A percentile compares a stretch with the other conserved stretches of the same genome.
Evolutionary conservation across 2,113 vertebrate genomes (phyloP).

Genomic region (Cyanoderma ruficeps): DNA sequence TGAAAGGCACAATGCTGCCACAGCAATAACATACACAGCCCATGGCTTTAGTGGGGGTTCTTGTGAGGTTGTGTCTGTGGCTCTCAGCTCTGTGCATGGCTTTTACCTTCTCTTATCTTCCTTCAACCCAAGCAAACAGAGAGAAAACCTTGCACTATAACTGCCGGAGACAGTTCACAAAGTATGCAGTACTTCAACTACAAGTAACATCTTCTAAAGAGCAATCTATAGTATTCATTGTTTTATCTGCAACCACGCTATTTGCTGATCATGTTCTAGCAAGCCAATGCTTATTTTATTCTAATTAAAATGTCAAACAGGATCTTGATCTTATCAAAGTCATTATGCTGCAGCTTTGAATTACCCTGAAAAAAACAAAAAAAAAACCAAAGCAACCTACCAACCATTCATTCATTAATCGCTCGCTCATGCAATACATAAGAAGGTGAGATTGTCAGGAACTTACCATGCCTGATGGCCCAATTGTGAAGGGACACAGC

Average conservation of each 20-base stretch:
- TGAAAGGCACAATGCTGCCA: background rate
- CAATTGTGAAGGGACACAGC: background rate
- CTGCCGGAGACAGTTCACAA: background rate
- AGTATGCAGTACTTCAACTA: background rate
- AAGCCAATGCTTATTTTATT: constrained; percentile 4
- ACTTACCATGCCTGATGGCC: constrained; percentile 9
- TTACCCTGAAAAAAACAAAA: background rate
- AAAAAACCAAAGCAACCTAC: background rate
- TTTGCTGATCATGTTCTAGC: background rate
- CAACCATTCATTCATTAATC: constrained; percentile 8
- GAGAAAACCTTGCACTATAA: background rate
- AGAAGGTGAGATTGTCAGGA: background rate
- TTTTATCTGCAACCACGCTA: background rate
- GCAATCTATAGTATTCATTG: background rate
- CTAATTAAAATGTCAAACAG: constrained; percentile 22
- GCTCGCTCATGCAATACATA: background rate
- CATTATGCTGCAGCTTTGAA: constrained; percentile 33
- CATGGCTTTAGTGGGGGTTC: background rate
- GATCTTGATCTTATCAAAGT: constrained; percentile 32
- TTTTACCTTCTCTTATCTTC: background rate
- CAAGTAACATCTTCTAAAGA: background rate
- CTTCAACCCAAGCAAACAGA: background rate
- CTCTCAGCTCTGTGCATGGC: background rate
- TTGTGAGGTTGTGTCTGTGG: background rate
- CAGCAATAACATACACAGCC: background rate